Evolutionary conservation across 1,140 invertebrate species (phyloP), one percentile per base, ranked within the genome.

Genomic region (Zaprionus lachaisei): DNA sequence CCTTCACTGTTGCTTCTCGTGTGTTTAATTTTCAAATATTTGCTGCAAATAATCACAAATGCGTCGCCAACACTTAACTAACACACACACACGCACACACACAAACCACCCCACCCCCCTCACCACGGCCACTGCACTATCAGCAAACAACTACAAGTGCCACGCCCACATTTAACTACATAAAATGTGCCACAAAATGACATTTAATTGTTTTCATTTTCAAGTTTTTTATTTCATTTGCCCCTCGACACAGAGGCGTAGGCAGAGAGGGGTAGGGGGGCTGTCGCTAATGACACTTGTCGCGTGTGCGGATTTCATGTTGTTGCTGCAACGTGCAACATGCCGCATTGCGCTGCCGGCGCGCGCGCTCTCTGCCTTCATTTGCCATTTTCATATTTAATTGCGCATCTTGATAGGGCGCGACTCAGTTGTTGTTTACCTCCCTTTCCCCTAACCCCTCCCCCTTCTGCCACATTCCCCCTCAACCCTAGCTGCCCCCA

Each of bases 381-480:
- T 81, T 86, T 84, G 85, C 76, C 85, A 89, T 89, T 89, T 85
- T 85, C 85, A 89, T 89, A 89, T 89, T 89, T 89, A 89, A 89
- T 89, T 89, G 85, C 85, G 77, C 85, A 89, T 89, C 85, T 89
- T 89, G 85, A 89, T 89, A 89, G 90, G 66, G 12, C 65, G 20
- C 54, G 63, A 63, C 67, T 64, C 72, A 58, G 37, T 64, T 71
- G 44, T 70, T 37, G 20, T 57, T 17, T 47, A 47, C n/a, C n/a
- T 47, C 15, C 31, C 7, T 31, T 2, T 1, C 37, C 31, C 24
- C 20, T 44, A 7, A n/a, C 20, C 20, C 15, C 34, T 28, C 0
- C 20, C 20, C 20, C 20, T 22, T 22, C 20, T 17, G 28, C 20
- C 34, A 5, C 26, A 31, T 55, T 2, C 24, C 28, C 22, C 37